Evolutionary conservation across 2,797 vertebrate species (phyloP).

Genomic region (Bovichtus variegatus): DNA sequence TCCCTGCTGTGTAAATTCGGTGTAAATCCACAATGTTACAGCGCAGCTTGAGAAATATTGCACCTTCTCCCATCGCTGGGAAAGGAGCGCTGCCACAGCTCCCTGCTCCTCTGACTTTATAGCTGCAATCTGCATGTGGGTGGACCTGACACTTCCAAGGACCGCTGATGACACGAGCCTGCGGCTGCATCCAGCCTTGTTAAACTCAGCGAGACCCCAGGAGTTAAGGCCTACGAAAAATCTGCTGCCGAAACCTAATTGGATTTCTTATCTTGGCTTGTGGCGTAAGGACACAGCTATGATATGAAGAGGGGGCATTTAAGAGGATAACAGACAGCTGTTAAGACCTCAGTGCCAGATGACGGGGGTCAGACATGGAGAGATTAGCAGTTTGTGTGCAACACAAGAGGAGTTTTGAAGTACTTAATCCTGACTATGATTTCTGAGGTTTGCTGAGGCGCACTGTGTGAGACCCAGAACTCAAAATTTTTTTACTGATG

Average conservation of each 20-base stretch:
- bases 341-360: conserved; percentile 41
- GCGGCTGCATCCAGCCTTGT: conserved; percentile 31
- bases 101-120: conserved; percentile 28
- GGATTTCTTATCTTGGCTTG: conserved; percentile 59
- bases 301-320: conserved; percentile 51
- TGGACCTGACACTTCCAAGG: conserved; percentile 64
- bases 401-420: conserved; percentile 43
- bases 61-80: conserved; percentile 15
- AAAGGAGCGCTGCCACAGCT: conserved; percentile 16
- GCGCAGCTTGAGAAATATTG: conserved; percentile 22
- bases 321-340: conserved; percentile 62
- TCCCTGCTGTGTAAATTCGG: conserved; percentile 10
- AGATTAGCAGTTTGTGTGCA: conserved; percentile 54
- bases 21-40: conserved; percentile 16
- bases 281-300: conserved; percentile 40
- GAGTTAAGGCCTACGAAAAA: conserved; percentile 55
- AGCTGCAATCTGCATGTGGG: conserved; percentile 58
- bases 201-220: conserved; percentile 37
- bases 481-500: too few species aligned
- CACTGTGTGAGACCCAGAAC: too few species aligned
- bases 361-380: conserved; percentile 38
- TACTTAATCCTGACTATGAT: conserved; percentile 59
- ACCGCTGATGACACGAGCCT: conserved; percentile 26
- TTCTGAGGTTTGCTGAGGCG: conserved; percentile 27
- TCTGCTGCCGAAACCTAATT: conserved; percentile 64